Evolutionary conservation across 2,113 vertebrate genomes (phyloP), one percentile per base, ranked within the genome.

Genomic region (Lipophrys pholis): DNA sequence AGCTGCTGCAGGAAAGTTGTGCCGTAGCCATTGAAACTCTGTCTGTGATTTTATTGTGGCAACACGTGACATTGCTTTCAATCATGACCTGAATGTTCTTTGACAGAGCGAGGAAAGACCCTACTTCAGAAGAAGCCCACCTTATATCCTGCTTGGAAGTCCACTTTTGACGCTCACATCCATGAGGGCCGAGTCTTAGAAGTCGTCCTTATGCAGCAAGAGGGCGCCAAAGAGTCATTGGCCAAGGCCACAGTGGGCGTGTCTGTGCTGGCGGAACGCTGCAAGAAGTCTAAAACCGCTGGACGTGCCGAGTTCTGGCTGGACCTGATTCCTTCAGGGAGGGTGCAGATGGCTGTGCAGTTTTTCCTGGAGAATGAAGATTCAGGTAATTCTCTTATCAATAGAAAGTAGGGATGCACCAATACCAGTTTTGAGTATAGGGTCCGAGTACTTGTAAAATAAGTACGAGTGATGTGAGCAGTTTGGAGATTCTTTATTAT

Each of bases 51-150:
- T 54, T 55, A 2, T 17, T 59, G n/a, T 41, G 36, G 12, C 6
- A 6, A 17, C 1, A 61, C 17, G 38, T 15, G 6, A 16, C 59
- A 50, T 2, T 30, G 6, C 59, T 74, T 10, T 6, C 9, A 36
- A 9, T 14, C 9, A 57, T 64, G 30, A 60, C 68, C 7, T 17
- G 3, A 43, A 6, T 74, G 11, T 64, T 60, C 6, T 72, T 67
- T 50, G 5, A 85, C 91, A 99, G 98, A 99, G 46, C 95, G 97
- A 52, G 98, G 98, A 6, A 99, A 97, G 88, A 98, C 97, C 0
- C 80, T 99, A 80, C 85, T 99, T 54, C 98, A 99, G 90, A 97
- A 84, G 91, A 99, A 98, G 68, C 96, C 98, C 5, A 99, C 98
- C 56, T 97, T 99, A 96, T 98, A 95, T 65, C 97, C 97, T 0